Conservation (phyloP, 35 echinoderm and acorn worm species). For the Lytechinus variegatus region DNA sequence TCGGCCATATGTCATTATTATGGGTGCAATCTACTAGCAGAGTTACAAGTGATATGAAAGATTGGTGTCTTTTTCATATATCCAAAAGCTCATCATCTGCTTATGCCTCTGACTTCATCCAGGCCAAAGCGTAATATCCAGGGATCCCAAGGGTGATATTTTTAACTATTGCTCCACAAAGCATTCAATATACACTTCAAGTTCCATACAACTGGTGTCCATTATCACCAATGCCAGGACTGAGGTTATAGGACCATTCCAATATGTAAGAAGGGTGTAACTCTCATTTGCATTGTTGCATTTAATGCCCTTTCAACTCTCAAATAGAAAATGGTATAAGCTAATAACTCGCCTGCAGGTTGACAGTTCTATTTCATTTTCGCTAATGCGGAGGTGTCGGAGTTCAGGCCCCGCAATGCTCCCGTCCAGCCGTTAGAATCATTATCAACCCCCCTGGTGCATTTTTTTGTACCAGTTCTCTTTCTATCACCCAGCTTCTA, state of each 20-base stretch:
- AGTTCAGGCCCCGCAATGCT: neutral
- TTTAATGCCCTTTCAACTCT: too few species aligned
- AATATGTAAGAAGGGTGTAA: too few species aligned
- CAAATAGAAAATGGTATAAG: neutral
- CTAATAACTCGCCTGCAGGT: neutral
- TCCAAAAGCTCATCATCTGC: neutral
- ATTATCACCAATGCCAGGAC: neutral
- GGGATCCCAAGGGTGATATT: neutral
- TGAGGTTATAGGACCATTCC: neutral
- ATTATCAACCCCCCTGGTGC: neutral
- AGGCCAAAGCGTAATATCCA: neutral
- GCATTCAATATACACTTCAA: neutral
- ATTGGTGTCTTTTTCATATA: too few species aligned
- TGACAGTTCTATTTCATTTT: conserved; percentile 20
- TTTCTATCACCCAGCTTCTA: neutral
- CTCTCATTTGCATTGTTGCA: too few species aligned
- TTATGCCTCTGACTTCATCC: neutral
- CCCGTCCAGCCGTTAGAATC: neutral
- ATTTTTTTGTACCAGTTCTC: neutral
- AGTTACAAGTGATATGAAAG: too few species aligned
- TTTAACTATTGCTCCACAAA: neutral
- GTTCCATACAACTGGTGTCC: too few species aligned
- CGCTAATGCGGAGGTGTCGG: neutral
- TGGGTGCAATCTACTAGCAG: too few species aligned
- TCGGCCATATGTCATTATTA: too few species aligned